Percentiles rank a stretch among this genome's conserved stretches.
Evolutionary conservation across 2,888 invertebrate genomes (phyloP).

Genomic region (Yponomeuta evonymella): DNA sequence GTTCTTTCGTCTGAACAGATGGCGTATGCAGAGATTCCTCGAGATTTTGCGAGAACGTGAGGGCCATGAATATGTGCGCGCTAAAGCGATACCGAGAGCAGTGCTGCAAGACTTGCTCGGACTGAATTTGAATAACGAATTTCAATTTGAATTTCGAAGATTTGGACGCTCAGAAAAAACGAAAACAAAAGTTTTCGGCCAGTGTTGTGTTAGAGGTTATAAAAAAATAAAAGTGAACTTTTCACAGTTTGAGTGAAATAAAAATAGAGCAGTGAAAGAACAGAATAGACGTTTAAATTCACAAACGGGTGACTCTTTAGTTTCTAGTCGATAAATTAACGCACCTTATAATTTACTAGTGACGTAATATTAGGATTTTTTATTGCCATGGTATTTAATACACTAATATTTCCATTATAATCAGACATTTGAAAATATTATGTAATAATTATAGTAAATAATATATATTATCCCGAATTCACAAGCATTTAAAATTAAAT

Average conservation of each 20-base stretch:
- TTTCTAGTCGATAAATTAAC: conserved; percentile 4
- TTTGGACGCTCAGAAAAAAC: not conserved
- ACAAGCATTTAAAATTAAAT: conserved; percentile 50
- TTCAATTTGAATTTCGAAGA: not conserved
- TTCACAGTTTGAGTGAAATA: not conserved
- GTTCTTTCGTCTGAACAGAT: conserved; percentile 49
- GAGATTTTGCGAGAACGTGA: conserved; percentile 90
- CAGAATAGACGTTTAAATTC: not conserved
- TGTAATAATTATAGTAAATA: not conserved
- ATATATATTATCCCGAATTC: conserved; percentile 31
- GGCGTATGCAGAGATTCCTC: conserved; percentile 87
- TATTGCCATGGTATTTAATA: conserved; percentile 6
- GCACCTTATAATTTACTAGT: not conserved
- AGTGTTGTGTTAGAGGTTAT: conserved; percentile 9
- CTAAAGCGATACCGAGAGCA: conserved; percentile 88
- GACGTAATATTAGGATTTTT: conserved; percentile 6
- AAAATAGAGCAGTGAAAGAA: not conserved
- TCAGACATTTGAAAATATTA: not conserved
- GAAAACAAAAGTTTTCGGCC: conserved; percentile 6
- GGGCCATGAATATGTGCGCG: conserved; percentile 91
- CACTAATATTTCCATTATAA: not conserved
- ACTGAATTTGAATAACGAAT: conserved; percentile 30
- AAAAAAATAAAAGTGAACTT: not conserved
- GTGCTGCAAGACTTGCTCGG: conserved; percentile 89
- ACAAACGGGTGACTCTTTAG: not conserved